Evolutionary conservation across 2,888 invertebrate species (phyloP), one percentile per base, ranked within the genome.

Genomic region (Sabellastarte sp.): DNA sequence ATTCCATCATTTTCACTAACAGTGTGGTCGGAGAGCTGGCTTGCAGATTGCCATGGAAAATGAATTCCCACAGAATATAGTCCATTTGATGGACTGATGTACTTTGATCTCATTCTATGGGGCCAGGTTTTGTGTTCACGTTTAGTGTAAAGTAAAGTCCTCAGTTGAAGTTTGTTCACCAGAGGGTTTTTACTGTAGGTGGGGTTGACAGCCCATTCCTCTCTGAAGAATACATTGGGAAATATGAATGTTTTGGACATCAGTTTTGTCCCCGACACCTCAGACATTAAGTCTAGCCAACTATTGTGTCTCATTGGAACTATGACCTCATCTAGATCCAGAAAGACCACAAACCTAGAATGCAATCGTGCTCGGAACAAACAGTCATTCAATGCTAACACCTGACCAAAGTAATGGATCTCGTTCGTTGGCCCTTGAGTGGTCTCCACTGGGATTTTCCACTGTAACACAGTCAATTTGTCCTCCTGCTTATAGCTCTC

Each of bases 391-490:
- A 24, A 26, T 5, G 53, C 53, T 5, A 53, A 5, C 20, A 53
- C 53, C 53, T 53, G 53, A 26, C 53, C 53, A 53, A 53, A 53
- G 24, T 53, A 53, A 26, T 53, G 53, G 5, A 53, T 53, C 28
- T 53, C 20, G 28, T 10, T 10, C 24, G 53, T 53, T 10, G 20
- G 20, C 28, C 53, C 26, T 26, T 53, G 53, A 20, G 5, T 26
- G 15, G 24, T 26, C 28, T 15, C 5, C 53, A 53, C 53, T 53
- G 53, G 53, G 5, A 53, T 53, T 20, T 53, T 26, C 53, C 53
- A 53, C 24, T 10, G 53, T 26, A 53, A 26, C 28, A 53, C 20
- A 5, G 20, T 15, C 20, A 53, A 5, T 26, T n/a, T 26, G 24
- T 26, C 53, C 24, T 26, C 24, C 28, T 53, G 15, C 5, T 20